A percentile compares a stretch with the other conserved stretches of the same genome.
Conservation (phyloP, 1,140 invertebrate species). For the Papilio machaon region DNA sequence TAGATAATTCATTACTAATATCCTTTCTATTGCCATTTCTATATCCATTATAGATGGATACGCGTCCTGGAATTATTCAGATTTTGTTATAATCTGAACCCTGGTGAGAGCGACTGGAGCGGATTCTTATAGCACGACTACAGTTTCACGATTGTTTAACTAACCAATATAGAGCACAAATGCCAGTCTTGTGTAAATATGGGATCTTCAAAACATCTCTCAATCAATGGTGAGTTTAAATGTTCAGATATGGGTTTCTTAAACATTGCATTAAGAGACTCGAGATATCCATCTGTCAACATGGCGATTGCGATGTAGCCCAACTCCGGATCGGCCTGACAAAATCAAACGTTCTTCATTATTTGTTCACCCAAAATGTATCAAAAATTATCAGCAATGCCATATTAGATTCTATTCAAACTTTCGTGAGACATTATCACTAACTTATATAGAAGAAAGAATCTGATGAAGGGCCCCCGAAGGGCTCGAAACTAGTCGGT, state of each 20-base stretch:
- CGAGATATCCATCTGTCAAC: constrained; percentile 69
- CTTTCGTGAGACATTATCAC: too few species aligned
- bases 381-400: too few species aligned
- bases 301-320: constrained; percentile 65
- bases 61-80: constrained; percentile 59
- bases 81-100: background rate
- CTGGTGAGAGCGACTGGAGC: background rate
- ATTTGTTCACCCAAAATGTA: background rate
- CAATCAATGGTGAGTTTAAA: constrained; percentile 62
- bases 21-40: constrained; percentile 72
- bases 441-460: too few species aligned
- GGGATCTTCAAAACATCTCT: constrained; percentile 72
- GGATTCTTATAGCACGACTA: background rate
- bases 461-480: too few species aligned
- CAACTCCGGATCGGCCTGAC: constrained; percentile 58
- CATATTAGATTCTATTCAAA: background rate
- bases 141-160: background rate
- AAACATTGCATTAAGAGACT: constrained; percentile 64
- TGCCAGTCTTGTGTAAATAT: constrained; percentile 65
- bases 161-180: constrained; percentile 71
- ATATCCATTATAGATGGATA: constrained; percentile 73
- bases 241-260: constrained; percentile 52
- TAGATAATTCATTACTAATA: constrained; percentile 64
- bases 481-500: too few species aligned
- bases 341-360: constrained; percentile 27